Percentiles rank a stretch among this genome's conserved stretches.
These are phyloP conservation scores for Chamaetylas fuelleborni DNA, from an alignment of 2,113 vertebrate genomes.

Conservation along the genomic window DNA sequence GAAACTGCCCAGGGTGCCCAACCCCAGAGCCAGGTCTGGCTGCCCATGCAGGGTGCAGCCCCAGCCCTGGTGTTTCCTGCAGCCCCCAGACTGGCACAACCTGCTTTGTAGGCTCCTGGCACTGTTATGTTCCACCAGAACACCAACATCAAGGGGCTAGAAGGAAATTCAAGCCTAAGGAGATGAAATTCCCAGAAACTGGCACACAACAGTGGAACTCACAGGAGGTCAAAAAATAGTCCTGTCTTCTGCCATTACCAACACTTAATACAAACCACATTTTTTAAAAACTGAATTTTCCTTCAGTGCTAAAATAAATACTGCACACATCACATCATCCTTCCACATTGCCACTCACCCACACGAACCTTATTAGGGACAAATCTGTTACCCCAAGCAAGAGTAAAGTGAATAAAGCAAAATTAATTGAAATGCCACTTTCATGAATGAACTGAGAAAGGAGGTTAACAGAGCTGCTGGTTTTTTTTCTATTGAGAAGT, in stretches of 20 bases:
- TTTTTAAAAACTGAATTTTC: neutral
- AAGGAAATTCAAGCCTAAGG: neutral
- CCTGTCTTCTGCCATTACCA: neutral
- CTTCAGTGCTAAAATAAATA: neutral
- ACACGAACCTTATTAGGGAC: neutral
- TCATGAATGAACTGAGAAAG: neutral
- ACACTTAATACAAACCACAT: neutral
- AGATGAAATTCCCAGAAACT: neutral
- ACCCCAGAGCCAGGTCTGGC: fast-evolving
- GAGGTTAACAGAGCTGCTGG: neutral
- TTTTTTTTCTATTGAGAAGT: neutral
- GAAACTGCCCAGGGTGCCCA: neutral
- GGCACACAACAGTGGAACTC: neutral
- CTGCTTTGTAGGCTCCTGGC: neutral
- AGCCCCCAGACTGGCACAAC: neutral
- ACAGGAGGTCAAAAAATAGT: neutral
- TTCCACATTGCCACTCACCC: neutral
- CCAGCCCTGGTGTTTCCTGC: neutral
- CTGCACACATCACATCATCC: neutral
- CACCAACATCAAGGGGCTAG: neutral
- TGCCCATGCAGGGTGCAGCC: neutral
- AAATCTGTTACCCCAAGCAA: neutral
- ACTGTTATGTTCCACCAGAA: neutral
- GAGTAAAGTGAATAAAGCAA: neutral
- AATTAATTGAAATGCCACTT: neutral